A percentile compares a stretch with the other conserved stretches of the same genome.
Evolutionary conservation across 2,113 vertebrate genomes (phyloP).

Genomic region (Phycodurus eques): DNA sequence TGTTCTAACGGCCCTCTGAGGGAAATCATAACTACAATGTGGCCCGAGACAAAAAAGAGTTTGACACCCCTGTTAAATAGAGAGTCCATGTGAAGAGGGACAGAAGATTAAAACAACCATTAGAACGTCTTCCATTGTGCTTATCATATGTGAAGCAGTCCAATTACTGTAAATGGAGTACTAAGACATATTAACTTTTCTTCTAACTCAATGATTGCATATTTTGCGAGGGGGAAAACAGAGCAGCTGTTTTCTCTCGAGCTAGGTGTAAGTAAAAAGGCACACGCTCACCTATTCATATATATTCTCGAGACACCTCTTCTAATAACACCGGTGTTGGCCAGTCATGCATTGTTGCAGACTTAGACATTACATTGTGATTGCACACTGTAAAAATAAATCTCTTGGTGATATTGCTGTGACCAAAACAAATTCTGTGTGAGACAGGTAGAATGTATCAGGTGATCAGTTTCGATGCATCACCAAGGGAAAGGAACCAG

Average conservation of each 20-base stretch:
- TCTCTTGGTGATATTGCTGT: slow-evolving; percentile 47
- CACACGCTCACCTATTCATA: slow-evolving; percentile 21
- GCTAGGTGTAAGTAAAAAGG: slow-evolving; percentile 3
- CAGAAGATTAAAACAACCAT: slow-evolving; percentile 16
- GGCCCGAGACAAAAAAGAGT: too few species aligned
- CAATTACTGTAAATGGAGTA: neutral
- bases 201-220: neutral
- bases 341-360: slow-evolving; percentile 12
- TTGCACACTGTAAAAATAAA: slow-evolving; percentile 34
- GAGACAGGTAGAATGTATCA: slow-evolving; percentile 44
- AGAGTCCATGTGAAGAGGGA: slow-evolving; percentile 13
- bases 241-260: neutral
- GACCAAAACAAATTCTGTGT: slow-evolving; percentile 28
- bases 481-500: slow-evolving; percentile 71
- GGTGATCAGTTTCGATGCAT: slow-evolving; percentile 63
- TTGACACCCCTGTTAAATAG: neutral
- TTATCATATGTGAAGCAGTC: slow-evolving; percentile 1
- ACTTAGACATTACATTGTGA: slow-evolving; percentile 30
- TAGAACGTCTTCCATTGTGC: slow-evolving; percentile 1
- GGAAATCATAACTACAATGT: too few species aligned
- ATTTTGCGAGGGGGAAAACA: slow-evolving; percentile 10
- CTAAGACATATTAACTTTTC: neutral
- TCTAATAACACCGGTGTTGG: slow-evolving; percentile 26
- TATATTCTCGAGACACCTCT: slow-evolving; percentile 13
- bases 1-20: too few species aligned